Base-by-base conservation (phyloP, 2,797 vertebrate species). In the Crenichthys baileyi region DNA sequence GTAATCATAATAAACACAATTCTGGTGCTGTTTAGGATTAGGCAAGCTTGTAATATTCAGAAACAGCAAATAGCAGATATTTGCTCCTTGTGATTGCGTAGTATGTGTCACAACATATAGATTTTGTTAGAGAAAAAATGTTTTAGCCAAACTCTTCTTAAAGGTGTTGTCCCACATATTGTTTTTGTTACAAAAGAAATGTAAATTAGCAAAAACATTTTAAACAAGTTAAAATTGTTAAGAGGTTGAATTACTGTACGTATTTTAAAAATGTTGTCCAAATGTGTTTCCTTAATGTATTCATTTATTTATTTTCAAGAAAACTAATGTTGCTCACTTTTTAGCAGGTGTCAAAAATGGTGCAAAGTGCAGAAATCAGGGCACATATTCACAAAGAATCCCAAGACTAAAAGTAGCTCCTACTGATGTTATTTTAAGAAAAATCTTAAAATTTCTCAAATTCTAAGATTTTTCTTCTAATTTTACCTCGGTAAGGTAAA, bases 81-180 rank as follows among this genome's bases (percentile, higher is more conserved):
- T 53, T 51, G 51, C 20, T 39, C 22, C 16, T 63, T 53, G 31
- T 67, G 48, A 26, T n/a, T 2, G 2, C 31, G 58, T 8, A n/a
- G 60, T 41, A 73, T 76, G 61, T 75, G 9, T 87, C 80, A 84
- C 58, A 15, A 60, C 58, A 29, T 16, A 12, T 9, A 4, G 31
- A 63, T 36, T 36, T 26, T 18, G 2, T 63, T 36, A 20, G 36
- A 7, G 15, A 36, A 63, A 36, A 61, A 8, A 1, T 61, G 15
- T 63, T 63, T 16, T 31, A 63, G 12, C 29, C 16, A 7, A 18
- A 16, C 60, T 29, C n/a, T 16, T 60, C 13, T 60, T 13, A 60
- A 16, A 67, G 18, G 9, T 24, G 31, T 39, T 65, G 16, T 39
- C 31, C 16, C 8, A 18, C 18, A 56, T n/a, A 8, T 41, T 67